Base-by-base conservation (phyloP, 2,113 vertebrate species). In the Thunnus maccoyii region DNA sequence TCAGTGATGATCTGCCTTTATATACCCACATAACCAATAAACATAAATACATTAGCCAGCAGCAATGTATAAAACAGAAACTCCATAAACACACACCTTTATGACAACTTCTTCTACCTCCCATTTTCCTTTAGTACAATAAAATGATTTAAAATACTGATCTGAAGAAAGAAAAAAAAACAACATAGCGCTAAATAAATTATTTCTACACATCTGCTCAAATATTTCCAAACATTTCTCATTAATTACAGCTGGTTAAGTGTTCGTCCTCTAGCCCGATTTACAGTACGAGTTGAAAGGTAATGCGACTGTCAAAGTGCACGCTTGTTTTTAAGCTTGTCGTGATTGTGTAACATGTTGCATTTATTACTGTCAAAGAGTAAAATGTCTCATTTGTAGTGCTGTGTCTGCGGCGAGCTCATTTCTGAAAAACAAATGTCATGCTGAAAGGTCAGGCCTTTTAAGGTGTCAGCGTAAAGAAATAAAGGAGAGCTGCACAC, bases 381-480 rank as follows among this genome's bases (percentile, higher is more conserved):
- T 3, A 8, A 80, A 87, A 87, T 27, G 78, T 85, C 86, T 93
- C 52, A 58, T 88, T 91, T 91, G 86, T 68, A 76, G 85, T 20
- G 4, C 27, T 11, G 2, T 1, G 75, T 88, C 87, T 79, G 83
- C 62, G 22, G 72, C 65, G 17, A 62, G 78, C 78, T 91, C 78
- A 60, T 89, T 94, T 86, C 81, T 65, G 84, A 2, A 69, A 89
- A 90, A 82, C 89, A 88, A 92, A 85, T 78, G 86, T 86, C 75
- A 61, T 3, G 75, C 48, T 62, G 74, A 91, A 92, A 94, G 88
- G 90, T 94, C 90, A 77, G 73, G 63, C 77, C 76, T 89, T 79
- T 78, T 54, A 63, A 88, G 80, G 63, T 75, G 87, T 87, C 84
- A 70, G 85, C 56, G 0, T 30, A 4, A 46, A 56, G 65, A 79